phyloP scores from a whole-genome alignment of 2,113 vertebrate genomes.

The Saguinus imperator region DNA sequence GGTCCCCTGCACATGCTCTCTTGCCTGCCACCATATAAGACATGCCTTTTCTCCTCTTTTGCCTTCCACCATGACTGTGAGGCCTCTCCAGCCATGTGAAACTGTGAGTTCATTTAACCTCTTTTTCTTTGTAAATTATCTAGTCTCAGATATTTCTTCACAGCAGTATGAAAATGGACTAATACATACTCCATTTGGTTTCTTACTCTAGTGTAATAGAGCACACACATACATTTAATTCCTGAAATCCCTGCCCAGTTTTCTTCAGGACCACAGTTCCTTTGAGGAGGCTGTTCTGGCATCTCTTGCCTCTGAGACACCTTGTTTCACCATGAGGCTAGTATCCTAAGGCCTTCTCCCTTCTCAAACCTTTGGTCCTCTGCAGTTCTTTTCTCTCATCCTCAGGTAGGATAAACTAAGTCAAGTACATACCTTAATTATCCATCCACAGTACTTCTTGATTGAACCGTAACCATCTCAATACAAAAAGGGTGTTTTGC shows the following conservation, averaged over 20 bases:
- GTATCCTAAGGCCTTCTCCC: neutral
- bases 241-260: neutral
- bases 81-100: no score
- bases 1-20: no score
- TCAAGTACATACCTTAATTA: neutral
- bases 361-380: neutral
- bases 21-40: no score
- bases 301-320: neutral
- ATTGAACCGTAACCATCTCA: constrained; percentile 3
- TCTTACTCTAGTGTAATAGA: neutral
- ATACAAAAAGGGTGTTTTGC: neutral
- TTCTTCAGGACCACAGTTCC: neutral
- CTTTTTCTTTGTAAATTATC: no score
- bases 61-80: no score
- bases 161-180: no score
- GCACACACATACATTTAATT: neutral
- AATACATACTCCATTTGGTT: neutral
- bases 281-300: neutral
- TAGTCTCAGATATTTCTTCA: no score
- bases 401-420: constrained; percentile 1
- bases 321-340: neutral
- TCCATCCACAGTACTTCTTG: constrained; percentile 4
- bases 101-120: no score
- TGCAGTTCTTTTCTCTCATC: constrained; percentile 5
- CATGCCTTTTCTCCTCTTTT: no score